Evolutionary conservation across 2,888 invertebrate genomes (phyloP).

Genomic region (Beris chalybata): DNA sequence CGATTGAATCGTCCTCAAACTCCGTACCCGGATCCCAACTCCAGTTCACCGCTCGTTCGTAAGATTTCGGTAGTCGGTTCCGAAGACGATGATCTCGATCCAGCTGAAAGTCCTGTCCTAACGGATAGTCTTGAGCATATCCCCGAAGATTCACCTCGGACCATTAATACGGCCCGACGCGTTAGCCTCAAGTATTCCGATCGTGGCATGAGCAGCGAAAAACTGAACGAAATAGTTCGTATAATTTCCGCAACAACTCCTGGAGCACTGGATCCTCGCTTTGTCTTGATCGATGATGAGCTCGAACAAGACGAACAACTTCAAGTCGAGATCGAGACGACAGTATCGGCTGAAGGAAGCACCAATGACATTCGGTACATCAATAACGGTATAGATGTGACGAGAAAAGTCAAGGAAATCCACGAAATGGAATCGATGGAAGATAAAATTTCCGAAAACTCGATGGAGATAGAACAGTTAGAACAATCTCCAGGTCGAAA

Average conservation of each 20-base stretch:
- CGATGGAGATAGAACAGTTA: too few species aligned
- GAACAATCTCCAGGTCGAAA: not conserved
- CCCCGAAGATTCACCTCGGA: conserved; percentile 37
- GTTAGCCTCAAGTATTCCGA: conserved; percentile 26
- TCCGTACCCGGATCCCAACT: conserved; percentile 49
- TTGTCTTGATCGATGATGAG: not conserved
- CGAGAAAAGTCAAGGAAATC: conserved; percentile 46
- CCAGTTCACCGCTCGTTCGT: conserved; percentile 43
- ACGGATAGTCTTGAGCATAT: conserved; percentile 49
- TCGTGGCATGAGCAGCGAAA: conserved; percentile 21
- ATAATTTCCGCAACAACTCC: conserved; percentile 10
- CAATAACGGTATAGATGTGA: conserved; percentile 55
- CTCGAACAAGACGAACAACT: conserved; percentile 52
- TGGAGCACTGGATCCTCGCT: not conserved
- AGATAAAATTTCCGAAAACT: not conserved
- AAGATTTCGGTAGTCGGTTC: conserved; percentile 35
- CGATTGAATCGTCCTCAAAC: conserved; percentile 49
- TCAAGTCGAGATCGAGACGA: conserved; percentile 48
- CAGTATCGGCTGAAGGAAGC: conserved; percentile 45
- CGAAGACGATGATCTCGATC: conserved; percentile 45
- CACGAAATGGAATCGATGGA: not conserved
- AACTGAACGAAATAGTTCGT: conserved; percentile 23
- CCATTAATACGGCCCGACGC: not conserved
- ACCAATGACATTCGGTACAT: conserved; percentile 55
- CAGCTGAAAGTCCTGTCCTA: conserved; percentile 46